Evolutionary conservation across 1,140 invertebrate genomes (phyloP).

Genomic region (Augochlora pura): DNA sequence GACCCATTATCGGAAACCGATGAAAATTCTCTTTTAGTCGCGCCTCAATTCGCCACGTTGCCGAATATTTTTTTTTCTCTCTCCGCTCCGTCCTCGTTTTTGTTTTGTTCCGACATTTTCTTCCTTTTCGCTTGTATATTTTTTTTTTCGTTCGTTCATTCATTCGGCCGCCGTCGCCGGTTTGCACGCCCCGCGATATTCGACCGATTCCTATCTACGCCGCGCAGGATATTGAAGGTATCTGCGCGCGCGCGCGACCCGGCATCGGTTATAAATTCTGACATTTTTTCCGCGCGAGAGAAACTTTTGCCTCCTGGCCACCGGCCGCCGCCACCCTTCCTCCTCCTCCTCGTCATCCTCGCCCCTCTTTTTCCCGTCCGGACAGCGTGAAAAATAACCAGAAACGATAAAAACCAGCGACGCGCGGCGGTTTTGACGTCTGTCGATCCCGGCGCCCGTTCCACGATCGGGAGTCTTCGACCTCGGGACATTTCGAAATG

Average conservation of each 20-base stretch:
- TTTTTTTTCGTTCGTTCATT: neutral
- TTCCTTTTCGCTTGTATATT: neutral
- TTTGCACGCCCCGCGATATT: conserved; percentile 22
- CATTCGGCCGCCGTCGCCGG: conserved; percentile 24
- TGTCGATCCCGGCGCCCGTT: conserved; percentile 16
- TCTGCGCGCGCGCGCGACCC: conserved; percentile 21
- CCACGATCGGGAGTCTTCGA: neutral
- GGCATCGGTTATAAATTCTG: conserved; percentile 47
- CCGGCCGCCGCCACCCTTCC: too few relatives aligned
- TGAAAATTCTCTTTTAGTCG: conserved; percentile 62
- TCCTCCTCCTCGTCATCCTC: neutral
- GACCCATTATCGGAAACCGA: conserved; percentile 64
- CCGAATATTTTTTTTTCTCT: conserved; percentile 25
- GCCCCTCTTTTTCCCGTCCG: neutral
- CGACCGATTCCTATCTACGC: conserved; percentile 39
- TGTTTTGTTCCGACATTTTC: conserved; percentile 8
- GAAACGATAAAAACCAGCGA: conserved; percentile 30
- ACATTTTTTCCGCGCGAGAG: conserved; percentile 30
- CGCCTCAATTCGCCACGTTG: conserved; percentile 52
- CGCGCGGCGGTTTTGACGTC: neutral
- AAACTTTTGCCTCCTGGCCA: neutral
- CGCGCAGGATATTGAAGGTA: conserved; percentile 42
- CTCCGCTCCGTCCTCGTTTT: too few relatives aligned
- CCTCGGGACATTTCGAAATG: too few relatives aligned
- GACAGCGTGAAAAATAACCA: conserved; percentile 40